Percentiles rank a stretch among this genome's conserved stretches.
phyloP scores from a whole-genome alignment of 2,888 invertebrate species.

The Synergus japonicus region DNA sequence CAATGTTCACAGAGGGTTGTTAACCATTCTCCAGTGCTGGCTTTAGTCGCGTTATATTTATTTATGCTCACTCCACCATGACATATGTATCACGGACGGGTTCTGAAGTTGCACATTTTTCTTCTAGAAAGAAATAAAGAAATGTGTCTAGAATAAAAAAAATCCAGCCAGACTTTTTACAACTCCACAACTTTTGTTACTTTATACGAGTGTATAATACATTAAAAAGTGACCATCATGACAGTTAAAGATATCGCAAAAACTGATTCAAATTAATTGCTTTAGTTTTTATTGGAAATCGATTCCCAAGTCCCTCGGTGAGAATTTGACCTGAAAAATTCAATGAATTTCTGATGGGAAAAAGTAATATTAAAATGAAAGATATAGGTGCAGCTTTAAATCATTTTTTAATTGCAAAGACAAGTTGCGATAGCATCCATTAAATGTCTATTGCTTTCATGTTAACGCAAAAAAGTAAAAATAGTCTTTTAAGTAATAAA shows the following conservation, averaged over 20 bases:
- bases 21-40: constrained; percentile 32
- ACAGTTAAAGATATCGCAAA: not conserved
- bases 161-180: not conserved
- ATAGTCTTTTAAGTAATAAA: constrained; percentile 5
- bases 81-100: constrained; percentile 17
- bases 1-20: constrained; percentile 23
- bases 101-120: constrained; percentile 12
- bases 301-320: not conserved
- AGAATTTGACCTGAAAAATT: constrained; percentile 29
- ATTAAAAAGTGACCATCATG: not conserved
- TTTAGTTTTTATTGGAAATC: constrained; percentile 30
- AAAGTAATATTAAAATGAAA: not conserved
- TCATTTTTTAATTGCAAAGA: not conserved
- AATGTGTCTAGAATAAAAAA: not conserved
- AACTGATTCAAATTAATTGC: constrained; percentile 20
- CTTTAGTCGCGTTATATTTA: constrained; percentile 26
- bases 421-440: not conserved
- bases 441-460: not conserved
- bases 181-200: not conserved
- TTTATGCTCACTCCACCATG: constrained; percentile 21
- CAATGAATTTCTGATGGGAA: constrained; percentile 1
- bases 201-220: not conserved
- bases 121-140: not conserved
- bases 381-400: not conserved
- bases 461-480: not conserved